phyloP scores from a whole-genome alignment of 2,113 vertebrate species.

The Tonatia bakeri region DNA sequence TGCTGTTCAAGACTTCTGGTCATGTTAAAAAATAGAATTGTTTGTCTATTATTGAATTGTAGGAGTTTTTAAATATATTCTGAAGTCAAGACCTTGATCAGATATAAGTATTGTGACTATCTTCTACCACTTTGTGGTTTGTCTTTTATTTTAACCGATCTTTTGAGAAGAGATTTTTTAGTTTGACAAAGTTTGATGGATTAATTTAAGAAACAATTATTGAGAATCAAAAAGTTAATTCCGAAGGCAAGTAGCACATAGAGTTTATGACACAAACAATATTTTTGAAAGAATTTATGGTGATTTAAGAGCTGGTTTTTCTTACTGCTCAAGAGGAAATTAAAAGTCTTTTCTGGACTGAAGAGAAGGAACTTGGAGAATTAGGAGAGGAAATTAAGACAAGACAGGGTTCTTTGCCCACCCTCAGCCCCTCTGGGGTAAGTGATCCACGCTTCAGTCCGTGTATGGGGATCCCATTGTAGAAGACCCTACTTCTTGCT shows the following conservation, averaged over 20 bases:
- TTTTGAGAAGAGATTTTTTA: neutral
- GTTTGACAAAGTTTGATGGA: slow-evolving; percentile 7
- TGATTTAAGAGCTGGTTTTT: neutral
- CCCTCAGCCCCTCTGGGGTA: rapidly evolving
- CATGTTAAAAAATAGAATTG: neutral
- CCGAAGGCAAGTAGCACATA: neutral
- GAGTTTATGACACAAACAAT: neutral
- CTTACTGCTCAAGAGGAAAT: neutral
- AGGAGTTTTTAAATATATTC: neutral
- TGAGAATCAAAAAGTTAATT: neutral
- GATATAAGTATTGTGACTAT: neutral
- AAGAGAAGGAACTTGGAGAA: neutral
- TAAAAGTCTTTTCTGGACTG: neutral
- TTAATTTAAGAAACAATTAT: neutral
- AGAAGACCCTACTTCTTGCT: neutral
- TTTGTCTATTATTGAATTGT: neutral
- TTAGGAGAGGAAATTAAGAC: neutral
- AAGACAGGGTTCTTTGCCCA: neutral
- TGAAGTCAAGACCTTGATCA: neutral
- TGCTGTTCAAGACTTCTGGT: neutral
- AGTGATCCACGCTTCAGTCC: neutral
- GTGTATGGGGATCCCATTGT: neutral
- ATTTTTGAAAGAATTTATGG: neutral
- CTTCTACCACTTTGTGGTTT: neutral
- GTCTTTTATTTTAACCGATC: neutral